Evolutionary conservation across 2,888 invertebrate genomes (phyloP).

Genomic region (Phorcus lineatus): DNA sequence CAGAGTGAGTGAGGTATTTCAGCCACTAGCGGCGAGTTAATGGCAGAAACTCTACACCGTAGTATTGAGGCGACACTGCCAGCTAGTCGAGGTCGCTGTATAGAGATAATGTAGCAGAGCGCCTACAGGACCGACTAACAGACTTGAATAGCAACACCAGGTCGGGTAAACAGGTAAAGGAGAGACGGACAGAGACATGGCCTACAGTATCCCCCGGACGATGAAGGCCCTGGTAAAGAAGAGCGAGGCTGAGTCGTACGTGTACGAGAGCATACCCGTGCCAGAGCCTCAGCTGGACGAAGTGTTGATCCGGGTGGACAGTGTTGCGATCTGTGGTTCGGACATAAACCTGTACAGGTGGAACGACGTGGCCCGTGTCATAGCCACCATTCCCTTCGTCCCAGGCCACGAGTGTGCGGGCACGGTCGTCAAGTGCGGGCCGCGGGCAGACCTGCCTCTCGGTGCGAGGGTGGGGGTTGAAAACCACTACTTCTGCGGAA

Average conservation of each 20-base stretch:
- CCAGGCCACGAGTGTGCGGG: slow-evolving; percentile 72
- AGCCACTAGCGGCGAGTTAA: too few relatives aligned
- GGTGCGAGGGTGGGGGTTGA: slow-evolving; percentile 69
- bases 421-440: slow-evolving; percentile 69
- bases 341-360: slow-evolving; percentile 70
- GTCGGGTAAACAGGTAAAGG: too few relatives aligned
- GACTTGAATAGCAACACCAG: too few relatives aligned
- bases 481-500: slow-evolving; percentile 70
- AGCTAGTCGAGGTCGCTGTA: too few relatives aligned
- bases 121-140: too few relatives aligned
- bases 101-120: too few relatives aligned
- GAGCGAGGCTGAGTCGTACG: slow-evolving; percentile 60
- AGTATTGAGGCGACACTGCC: too few relatives aligned
- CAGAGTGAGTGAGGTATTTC: too few relatives aligned
- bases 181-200: neutral
- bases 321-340: slow-evolving; percentile 69
- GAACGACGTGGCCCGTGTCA: slow-evolving; percentile 65
- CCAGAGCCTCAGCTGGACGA: slow-evolving; percentile 65
- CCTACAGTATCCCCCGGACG: slow-evolving; percentile 40
- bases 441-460: slow-evolving; percentile 57
- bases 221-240: slow-evolving; percentile 69
- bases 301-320: slow-evolving; percentile 66
- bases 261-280: slow-evolving; percentile 57
- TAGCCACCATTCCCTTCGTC: slow-evolving; percentile 69
- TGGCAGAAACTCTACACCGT: too few relatives aligned